Conservation (phyloP, 1,140 invertebrate genomes). For the Drosophila tropicalis region DNA sequence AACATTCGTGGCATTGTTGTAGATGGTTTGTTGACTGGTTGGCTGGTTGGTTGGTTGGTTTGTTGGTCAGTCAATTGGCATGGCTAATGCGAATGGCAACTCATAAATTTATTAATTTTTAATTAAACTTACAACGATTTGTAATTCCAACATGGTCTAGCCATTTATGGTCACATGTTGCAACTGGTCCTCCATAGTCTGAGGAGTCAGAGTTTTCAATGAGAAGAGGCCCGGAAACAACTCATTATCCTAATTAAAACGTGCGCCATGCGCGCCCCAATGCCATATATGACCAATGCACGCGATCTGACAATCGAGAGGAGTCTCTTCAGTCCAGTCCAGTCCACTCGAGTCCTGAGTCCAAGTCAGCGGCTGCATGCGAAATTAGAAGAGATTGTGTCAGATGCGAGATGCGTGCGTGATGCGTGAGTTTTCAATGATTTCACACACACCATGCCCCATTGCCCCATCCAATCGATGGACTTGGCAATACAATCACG, state of each 20-base stretch:
- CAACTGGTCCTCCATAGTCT: constrained; percentile 33
- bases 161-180: constrained; percentile 62
- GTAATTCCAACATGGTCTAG: constrained; percentile 69
- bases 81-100: constrained; percentile 77
- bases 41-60: constrained; percentile 28
- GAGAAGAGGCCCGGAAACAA: constrained; percentile 77
- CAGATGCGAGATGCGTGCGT: constrained; percentile 41
- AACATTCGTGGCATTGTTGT: constrained; percentile 37
- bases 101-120: constrained; percentile 82
- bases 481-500: constrained; percentile 30
- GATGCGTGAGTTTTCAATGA: constrained; percentile 26
- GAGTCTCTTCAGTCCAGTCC: neutral
- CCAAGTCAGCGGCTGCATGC: constrained; percentile 65
- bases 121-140: constrained; percentile 80
- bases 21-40: constrained; percentile 37
- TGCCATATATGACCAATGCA: constrained; percentile 79
- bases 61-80: constrained; percentile 66
- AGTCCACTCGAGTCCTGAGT: constrained; percentile 14
- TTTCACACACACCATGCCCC: neutral
- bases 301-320: constrained; percentile 78
- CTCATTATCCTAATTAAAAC: constrained; percentile 83
- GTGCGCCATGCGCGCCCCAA: constrained; percentile 76
- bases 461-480: neutral
- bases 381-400: constrained; percentile 67
- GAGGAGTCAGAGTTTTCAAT: constrained; percentile 23